Evolutionary conservation across 1,140 invertebrate genomes (phyloP).

Genomic region (Rhysida immarginata): DNA sequence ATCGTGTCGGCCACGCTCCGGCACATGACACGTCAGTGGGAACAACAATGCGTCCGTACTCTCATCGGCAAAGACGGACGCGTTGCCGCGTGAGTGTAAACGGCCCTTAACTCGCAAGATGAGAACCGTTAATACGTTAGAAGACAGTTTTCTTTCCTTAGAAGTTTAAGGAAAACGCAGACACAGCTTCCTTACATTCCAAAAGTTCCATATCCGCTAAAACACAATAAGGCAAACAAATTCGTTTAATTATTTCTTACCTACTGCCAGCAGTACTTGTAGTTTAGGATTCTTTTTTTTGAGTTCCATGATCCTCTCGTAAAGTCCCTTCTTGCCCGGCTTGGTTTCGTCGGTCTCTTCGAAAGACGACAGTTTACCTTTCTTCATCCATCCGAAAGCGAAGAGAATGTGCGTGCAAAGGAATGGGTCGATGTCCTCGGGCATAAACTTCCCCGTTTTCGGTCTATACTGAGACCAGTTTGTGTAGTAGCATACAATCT

Average conservation of each 20-base stretch:
- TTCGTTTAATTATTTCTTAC: constrained; percentile 39
- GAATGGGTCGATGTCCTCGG: constrained; percentile 87
- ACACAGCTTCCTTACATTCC: too few species aligned
- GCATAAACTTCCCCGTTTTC: constrained; percentile 80
- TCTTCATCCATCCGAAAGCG: constrained; percentile 92
- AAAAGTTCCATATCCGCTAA: too few species aligned
- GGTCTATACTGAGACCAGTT: constrained; percentile 94
- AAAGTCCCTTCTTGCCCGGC: constrained; percentile 75
- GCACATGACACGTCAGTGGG: too few species aligned
- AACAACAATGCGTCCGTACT: too few species aligned
- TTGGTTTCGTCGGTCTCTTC: constrained; percentile 86
- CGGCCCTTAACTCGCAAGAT: too few species aligned
- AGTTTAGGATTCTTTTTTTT: constrained; percentile 79
- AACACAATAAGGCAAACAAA: background rate
- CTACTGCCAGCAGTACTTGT: constrained; percentile 75
- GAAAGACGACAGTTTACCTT: constrained; percentile 77
- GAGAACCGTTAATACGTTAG: too few species aligned
- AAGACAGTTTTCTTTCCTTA: too few species aligned
- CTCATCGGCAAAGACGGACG: too few species aligned
- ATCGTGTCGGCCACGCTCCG: too few species aligned
- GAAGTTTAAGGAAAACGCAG: too few species aligned
- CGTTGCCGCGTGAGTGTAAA: too few species aligned
- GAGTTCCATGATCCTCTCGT: constrained; percentile 62
- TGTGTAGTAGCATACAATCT: constrained; percentile 89
- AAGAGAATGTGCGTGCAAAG: constrained; percentile 92